Base-by-base conservation (phyloP, 2,113 vertebrate species). In the Cervus canadensis region DNA sequence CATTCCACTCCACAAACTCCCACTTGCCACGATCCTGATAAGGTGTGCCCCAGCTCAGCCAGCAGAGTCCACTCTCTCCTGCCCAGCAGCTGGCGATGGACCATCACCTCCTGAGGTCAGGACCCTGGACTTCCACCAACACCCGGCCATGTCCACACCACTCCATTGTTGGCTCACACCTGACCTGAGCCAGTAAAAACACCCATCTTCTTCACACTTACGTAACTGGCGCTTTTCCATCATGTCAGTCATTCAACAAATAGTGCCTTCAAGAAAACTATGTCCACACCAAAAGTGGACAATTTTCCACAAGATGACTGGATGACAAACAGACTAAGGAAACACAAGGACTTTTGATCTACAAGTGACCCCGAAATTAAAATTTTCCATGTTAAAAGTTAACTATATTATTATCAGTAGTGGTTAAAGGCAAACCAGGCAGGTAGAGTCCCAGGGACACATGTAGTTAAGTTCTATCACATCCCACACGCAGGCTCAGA, bases 151-250 rank as follows among this genome's bases (percentile, higher is more conserved):
- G 3, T 21, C 62, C 48, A 12, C 1, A 17, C 17, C 57, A 19
- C 36, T 4, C 57, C 15, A 92, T 19, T 23, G 50, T 13, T 64
- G 95, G 92, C 93, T 88, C 88, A 57, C 16, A 7, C 0, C 26
- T 93, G 93, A 62, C 56, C n/a, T 5, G 12, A 74, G 96, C 97
- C 96, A 98, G 94, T 15, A 6, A 17, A 96, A 97, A 97, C 96
- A 97, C 82, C 62, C 54, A 8, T 43, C 94, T 76, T 95, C 94
- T 64, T 96, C 93, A 96, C 98, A 95, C 97, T 97, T 94, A 98
- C 2, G 94, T 93, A 97, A 96, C 9, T 2, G 16, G 57, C 89
- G 82, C 52, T 86, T 87, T 74, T 88, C 88, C 94, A 87, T 89
- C 67, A 94, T n/a, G 3, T 50, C 96, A 67, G 96, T 92, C 94